These are phyloP conservation scores for Sphaeridia pumilis DNA, from an alignment of 2,888 invertebrate genomes.

Conservation along the genomic window DNA sequence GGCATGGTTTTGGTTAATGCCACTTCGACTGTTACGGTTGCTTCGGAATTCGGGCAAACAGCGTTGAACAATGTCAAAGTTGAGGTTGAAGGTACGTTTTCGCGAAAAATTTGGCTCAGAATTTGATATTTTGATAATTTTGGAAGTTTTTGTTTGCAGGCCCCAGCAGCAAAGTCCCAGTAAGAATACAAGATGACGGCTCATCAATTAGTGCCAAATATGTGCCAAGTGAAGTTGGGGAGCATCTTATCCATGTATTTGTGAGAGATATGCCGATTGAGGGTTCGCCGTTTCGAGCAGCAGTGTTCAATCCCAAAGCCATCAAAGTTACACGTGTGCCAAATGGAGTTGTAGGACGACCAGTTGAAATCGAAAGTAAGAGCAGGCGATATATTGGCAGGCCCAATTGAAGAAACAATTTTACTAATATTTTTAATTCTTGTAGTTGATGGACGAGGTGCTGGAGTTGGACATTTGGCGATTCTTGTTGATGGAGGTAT, in stretches of 20 bases:
- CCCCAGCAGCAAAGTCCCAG: conserved; percentile 32
- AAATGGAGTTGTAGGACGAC: conserved; percentile 75
- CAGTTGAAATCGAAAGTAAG: conserved; percentile 92
- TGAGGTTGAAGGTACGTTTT: conserved; percentile 42
- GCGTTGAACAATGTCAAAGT: conserved; percentile 40
- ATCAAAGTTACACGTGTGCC: conserved; percentile 63
- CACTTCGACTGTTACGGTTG: conserved; percentile 48
- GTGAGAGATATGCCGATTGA: conserved; percentile 39
- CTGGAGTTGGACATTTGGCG: conserved; percentile 94
- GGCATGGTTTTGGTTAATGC: conserved; percentile 50
- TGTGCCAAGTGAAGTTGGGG: conserved; percentile 47
- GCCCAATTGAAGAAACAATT: conserved; percentile 6
- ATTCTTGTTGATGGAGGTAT: conserved; percentile 82
- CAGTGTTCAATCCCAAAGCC: conserved; percentile 30
- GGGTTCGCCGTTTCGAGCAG: conserved; percentile 41
- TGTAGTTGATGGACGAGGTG: conserved; percentile 83
- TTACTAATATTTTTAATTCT: conserved; percentile 22
- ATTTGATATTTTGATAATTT: not conserved
- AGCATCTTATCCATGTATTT: conserved; percentile 46
- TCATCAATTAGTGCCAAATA: conserved; percentile 43
- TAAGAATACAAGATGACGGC: conserved; percentile 30
- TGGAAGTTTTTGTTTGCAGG: conserved; percentile 19
- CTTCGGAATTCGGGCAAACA: conserved; percentile 39
- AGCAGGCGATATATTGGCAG: not conserved
- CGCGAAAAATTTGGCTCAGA: not conserved